Percentiles rank a stretch among this genome's conserved stretches.
Conservation (phyloP, 2,113 vertebrate genomes). For the Mesembrinibis cayennensis region DNA sequence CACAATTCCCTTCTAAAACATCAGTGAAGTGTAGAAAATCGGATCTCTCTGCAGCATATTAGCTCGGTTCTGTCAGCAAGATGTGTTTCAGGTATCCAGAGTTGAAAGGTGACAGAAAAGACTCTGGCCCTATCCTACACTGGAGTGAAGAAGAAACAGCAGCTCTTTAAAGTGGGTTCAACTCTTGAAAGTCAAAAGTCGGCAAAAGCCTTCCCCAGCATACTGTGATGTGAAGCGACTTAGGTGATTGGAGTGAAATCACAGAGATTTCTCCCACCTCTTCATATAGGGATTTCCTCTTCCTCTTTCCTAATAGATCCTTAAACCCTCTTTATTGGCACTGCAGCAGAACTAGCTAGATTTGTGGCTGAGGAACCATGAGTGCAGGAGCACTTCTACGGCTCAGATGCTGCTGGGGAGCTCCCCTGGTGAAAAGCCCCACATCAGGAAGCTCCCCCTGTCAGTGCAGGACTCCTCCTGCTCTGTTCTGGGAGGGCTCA, state of each 20-base stretch:
- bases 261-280: background rate
- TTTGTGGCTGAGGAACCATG: background rate
- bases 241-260: background rate
- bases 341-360: background rate
- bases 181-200: background rate
- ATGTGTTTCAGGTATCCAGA: background rate
- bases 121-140: background rate
- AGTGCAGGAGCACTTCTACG: background rate
- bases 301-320: background rate
- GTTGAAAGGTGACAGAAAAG: background rate
- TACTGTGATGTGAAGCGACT: background rate
- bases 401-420: background rate
- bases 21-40: background rate
- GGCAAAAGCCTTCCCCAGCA: background rate
- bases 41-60: background rate
- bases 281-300: background rate
- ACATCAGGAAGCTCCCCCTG: background rate
- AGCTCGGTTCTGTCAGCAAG: background rate
- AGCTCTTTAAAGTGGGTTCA: background rate
- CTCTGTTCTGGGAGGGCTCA: background rate
- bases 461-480: background rate
- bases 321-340: background rate
- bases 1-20: background rate
- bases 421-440: background rate
- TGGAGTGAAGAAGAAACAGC: background rate